Percentiles rank a stretch among this genome's conserved stretches.
Conservation (phyloP, 2,888 invertebrate genomes). For the Pristionchus arcanus region DNA sequence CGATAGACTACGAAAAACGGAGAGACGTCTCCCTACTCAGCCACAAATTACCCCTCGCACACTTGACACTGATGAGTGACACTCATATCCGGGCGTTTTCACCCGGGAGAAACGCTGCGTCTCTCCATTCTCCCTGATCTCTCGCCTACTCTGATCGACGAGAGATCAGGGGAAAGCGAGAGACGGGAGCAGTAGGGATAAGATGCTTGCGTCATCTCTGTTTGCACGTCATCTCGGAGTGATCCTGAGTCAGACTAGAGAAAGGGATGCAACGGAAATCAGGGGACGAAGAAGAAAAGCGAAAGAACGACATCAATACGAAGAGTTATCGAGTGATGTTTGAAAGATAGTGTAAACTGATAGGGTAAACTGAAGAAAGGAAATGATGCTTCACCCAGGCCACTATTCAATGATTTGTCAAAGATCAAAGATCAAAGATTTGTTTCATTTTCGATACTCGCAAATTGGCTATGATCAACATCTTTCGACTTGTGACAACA, state of each 20-base stretch:
- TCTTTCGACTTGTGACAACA: not conserved
- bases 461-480: not conserved
- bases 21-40: not conserved
- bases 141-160: not conserved
- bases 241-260: conserved; percentile 36
- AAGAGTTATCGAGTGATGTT: not conserved
- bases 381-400: too few relatives aligned
- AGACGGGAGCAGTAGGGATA: not conserved
- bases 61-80: conserved; percentile 35
- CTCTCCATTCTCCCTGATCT: not conserved
- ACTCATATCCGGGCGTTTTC: not conserved
- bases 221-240: not conserved
- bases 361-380: too few relatives aligned
- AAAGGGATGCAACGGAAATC: conserved; percentile 1
- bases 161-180: not conserved
- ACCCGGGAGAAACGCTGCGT: not conserved
- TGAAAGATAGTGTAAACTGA: not conserved
- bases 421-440: too few relatives aligned
- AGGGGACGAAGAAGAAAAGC: not conserved
- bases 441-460: too few relatives aligned
- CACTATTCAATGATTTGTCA: too few relatives aligned
- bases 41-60: not conserved
- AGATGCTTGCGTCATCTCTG: conserved; percentile 30
- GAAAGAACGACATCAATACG: not conserved
- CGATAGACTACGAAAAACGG: not conserved